Evolutionary conservation across 2,888 invertebrate species (phyloP), one percentile per base, ranked within the genome.

Genomic region (Pherbina coryleti): DNA sequence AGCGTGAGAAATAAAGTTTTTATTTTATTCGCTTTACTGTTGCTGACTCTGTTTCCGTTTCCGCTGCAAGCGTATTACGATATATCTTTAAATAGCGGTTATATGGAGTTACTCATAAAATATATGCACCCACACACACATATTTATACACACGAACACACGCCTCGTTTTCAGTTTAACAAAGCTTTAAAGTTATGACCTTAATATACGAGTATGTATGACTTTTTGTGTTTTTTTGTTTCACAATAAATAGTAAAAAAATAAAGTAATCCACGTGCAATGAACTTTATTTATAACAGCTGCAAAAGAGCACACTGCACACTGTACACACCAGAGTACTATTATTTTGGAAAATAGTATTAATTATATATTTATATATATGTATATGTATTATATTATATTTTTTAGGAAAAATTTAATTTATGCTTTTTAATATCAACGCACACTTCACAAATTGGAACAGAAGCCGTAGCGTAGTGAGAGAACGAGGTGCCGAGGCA

Each of bases 61-160:
- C n/a, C n/a, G 44, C 3, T 11, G 44, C 44, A 37, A 37, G 4
- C 37, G 37, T 37, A 8, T 37, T 11, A 2, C 14, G 44, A 44
- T 44, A 44, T 44, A 22, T 44, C 19, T 37, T 49, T 25, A 51
- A 69, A n/a, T 25, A 69, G 51, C 8, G 51, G 25, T 44, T 17
- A 49, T 44, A 22, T 5, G 22, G 70, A 81, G 82, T 82, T 86
- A 80, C 79, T 82, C 79, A 79, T 76, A 66, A 19, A 11, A 51
- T 22, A 69, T 25, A 37, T 19, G 69, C 67, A 66, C 67, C 69
- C 28, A 67, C 19, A 67, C 57, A 70, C 76, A 74, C 49, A 72
- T 72, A 70, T 31, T 44, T 53, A 22, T 25, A 44, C 62, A 60
- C 62, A 49, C 49, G 62, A 49, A 37, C 37, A 62, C 62, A 31